Base-by-base conservation (phyloP, 1,140 invertebrate genomes). In the Drosophila nikananu region DNA sequence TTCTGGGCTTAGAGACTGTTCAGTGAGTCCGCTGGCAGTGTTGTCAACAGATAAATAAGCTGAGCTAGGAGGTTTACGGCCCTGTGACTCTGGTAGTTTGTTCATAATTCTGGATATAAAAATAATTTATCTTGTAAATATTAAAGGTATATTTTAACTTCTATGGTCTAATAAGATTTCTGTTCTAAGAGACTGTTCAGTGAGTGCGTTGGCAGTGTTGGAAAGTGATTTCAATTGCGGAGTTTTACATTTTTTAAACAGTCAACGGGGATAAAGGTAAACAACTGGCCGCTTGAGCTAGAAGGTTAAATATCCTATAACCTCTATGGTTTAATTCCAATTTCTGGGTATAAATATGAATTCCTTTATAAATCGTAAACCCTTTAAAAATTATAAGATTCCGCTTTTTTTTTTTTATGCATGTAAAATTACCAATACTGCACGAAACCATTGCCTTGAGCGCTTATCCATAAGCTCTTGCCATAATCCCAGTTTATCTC, bases 391-490 rank as follows among this genome's bases (percentile, higher is more conserved):
- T 2, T 42, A 19, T 42, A 39, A 39, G 12, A 17, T 17, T 3
- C 35, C 13, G 35, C 13, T 5, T 35, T 12, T 23, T 42, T 25
- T 44, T 23, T 2, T 55, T 37, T 37, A 19, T 7, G 12, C 17
- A 32, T 60, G 23, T 32, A 60, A 19, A 25, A 62, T 37, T 12
- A 37, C 12, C 19, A 5, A 60, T 21, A 42, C 37, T 39, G 17
- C 32, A 23, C n/a, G 12, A 13, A 62, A 8, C 12, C 32, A 52
- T 15, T 17, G 32, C 19, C 27, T 15, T 44, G 8, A 35, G 21
- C n/a, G 63, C 63, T 66, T 66, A 63, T 35, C 39, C 23, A 2
- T 63, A 25, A 66, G 39, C 63, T 63, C 39, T 35, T 1, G 2
- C 57, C 41, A 25, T 21, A 65, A 62, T 63, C 58, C 39, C 17